Evolutionary conservation across 2,797 vertebrate genomes (phyloP), one percentile per base, ranked within the genome.

Genomic region (Tinamus major): DNA sequence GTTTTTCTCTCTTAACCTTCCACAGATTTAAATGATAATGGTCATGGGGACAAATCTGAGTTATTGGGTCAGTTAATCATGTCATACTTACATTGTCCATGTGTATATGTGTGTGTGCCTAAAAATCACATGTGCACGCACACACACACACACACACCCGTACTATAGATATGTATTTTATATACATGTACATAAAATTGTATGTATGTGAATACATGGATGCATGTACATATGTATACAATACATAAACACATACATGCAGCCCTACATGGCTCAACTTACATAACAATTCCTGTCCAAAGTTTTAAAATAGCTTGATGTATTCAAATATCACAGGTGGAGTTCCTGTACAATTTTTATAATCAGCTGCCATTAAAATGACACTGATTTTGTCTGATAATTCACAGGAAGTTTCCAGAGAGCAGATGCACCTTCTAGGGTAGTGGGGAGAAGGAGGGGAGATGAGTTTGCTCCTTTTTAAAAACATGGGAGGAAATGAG

Each of bases 371-470:
- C 29, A 56, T 56, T 56, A 56, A 56, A 56, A 56, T n/a, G 29
- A n/a, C 16, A 56, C 29, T 56, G 53, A 31, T 56, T 56, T 56
- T n/a, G 29, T 56, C 29, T 56, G 29, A 56, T 56, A 56, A 56
- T n/a, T 56, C 53, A 56, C 53, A 56, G 53, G 53, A 56, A 56
- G 53, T n/a, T 56, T 56, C 17, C 53, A 53, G 24, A 35, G 6
- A 44, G 4, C 8, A 68, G 8, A 21, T 68, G 37, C 8, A 2
- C 3, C 10, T 53, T 1, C 7, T 46, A 3, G 4, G 3, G 13
- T 72, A 13, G 35, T 59, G 26, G 14, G 24, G 33, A 19, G 8
- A 26, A 12, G 24, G 7, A 61, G 26, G 3, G 67, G 68, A 63
- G 6, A 6, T 19, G 51, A 51, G 7, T 44, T 46, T 35, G 2